These are phyloP conservation scores for Ptychoptera contaminata DNA, from an alignment of 2,888 invertebrate genomes.

Conservation along the genomic window DNA sequence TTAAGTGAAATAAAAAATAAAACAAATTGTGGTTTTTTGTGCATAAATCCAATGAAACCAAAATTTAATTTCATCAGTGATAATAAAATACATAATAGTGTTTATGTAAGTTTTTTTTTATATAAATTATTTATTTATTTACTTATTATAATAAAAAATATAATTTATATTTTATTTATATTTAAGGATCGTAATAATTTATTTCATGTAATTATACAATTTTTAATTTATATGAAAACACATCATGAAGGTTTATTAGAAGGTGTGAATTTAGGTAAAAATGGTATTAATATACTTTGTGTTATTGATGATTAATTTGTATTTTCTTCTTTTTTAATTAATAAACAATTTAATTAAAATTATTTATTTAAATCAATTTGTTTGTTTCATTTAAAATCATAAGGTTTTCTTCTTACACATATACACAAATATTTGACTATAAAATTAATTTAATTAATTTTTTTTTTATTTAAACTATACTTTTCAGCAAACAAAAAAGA, in stretches of 20 bases:
- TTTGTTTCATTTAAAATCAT: no score
- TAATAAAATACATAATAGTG: constrained; percentile 48
- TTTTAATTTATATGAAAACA: constrained; percentile 57
- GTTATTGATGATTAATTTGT: constrained; percentile 41
- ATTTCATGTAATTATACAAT: constrained; percentile 70
- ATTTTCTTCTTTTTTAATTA: no score
- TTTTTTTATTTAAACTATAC: no score
- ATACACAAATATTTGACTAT: no score
- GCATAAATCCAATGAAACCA: constrained; percentile 24
- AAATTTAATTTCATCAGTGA: constrained; percentile 35
- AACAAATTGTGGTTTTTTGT: constrained; percentile 28
- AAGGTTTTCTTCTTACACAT: no score
- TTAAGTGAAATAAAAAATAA: constrained; percentile 26
- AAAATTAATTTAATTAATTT: no score
- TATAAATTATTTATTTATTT: not conserved
- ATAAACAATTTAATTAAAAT: no score
- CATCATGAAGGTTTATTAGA: constrained; percentile 61
- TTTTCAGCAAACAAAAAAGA: no score
- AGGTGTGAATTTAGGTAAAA: constrained; percentile 57
- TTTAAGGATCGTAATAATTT: constrained; percentile 72
- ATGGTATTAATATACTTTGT: constrained; percentile 75
- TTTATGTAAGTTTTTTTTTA: constrained; percentile 35
- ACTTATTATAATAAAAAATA: not conserved
- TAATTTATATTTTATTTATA: constrained; percentile 7
- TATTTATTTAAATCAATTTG: no score